phyloP scores from a whole-genome alignment of 1,140 invertebrate species.

The Aphaenogaster floridana region DNA sequence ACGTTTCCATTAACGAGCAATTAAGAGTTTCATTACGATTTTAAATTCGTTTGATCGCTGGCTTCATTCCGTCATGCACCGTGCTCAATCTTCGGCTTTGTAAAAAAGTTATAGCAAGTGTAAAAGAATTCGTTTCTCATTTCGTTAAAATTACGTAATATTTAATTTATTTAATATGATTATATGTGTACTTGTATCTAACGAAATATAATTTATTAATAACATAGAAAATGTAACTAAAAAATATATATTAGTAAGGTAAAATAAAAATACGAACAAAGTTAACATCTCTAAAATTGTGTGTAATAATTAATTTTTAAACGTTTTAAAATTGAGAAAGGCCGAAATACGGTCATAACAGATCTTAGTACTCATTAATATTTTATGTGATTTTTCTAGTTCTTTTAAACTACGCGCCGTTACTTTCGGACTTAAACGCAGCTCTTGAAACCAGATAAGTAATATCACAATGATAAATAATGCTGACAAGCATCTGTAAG shows the following conservation, averaged over 20 bases:
- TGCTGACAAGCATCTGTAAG: too few species aligned
- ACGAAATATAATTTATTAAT: neutral
- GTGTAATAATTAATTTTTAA: neutral
- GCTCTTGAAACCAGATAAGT: too few species aligned
- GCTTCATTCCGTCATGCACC: neutral
- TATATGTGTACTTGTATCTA: neutral
- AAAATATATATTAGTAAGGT: neutral
- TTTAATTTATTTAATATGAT: neutral
- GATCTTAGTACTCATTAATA: too few species aligned
- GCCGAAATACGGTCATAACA: too few species aligned
- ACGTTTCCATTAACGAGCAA: conserved; percentile 45
- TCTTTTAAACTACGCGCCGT: too few species aligned
- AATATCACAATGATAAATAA: too few species aligned
- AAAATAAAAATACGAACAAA: neutral
- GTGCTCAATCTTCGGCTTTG: neutral
- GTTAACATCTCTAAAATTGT: neutral
- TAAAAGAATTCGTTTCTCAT: neutral
- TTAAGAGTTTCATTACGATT: conserved; percentile 41
- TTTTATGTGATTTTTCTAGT: too few species aligned
- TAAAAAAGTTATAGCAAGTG: conserved; percentile 2
- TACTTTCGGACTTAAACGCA: too few species aligned
- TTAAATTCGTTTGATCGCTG: conserved; percentile 17
- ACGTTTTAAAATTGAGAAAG: too few species aligned
- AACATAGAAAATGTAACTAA: neutral
- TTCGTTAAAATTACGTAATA: neutral